phyloP scores from a whole-genome alignment of 2,888 invertebrate genomes.

The Nezara viridula region DNA sequence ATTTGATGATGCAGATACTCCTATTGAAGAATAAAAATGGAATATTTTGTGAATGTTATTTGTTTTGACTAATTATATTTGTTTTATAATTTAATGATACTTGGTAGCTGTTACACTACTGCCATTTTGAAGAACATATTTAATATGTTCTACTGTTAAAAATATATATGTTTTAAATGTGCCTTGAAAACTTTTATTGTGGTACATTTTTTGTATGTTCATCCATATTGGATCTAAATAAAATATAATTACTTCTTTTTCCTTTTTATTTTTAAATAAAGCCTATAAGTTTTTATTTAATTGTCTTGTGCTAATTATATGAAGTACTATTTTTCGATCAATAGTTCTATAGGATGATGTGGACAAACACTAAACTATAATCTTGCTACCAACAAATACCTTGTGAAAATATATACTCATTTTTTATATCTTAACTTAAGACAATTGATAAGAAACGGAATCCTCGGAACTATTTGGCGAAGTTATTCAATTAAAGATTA shows the following conservation, averaged over 20 bases:
- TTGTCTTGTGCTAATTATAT: not conserved
- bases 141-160: not conserved
- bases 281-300: not conserved
- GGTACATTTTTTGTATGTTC: conserved; percentile 41
- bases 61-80: conserved; percentile 33
- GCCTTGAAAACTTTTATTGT: not conserved
- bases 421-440: too few species aligned
- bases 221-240: conserved; percentile 44
- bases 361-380: too few species aligned
- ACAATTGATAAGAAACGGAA: too few species aligned
- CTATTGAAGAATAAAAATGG: conserved; percentile 65
- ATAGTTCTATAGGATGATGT: not conserved
- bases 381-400: too few species aligned
- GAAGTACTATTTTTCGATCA: not conserved
- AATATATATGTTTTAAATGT: not conserved
- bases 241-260: not conserved
- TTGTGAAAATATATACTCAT: too few species aligned
- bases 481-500: too few species aligned
- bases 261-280: not conserved
- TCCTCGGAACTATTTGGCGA: too few species aligned
- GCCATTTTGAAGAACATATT: not conserved
- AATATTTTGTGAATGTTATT: conserved; percentile 50
- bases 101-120: conserved; percentile 20
- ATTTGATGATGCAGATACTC: conserved; percentile 74
- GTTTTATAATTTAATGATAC: conserved; percentile 7